Percentiles rank a stretch among this genome's conserved stretches.
Evolutionary conservation across 2,113 vertebrate species (phyloP).

Genomic region (Hemichromis elongatus): DNA sequence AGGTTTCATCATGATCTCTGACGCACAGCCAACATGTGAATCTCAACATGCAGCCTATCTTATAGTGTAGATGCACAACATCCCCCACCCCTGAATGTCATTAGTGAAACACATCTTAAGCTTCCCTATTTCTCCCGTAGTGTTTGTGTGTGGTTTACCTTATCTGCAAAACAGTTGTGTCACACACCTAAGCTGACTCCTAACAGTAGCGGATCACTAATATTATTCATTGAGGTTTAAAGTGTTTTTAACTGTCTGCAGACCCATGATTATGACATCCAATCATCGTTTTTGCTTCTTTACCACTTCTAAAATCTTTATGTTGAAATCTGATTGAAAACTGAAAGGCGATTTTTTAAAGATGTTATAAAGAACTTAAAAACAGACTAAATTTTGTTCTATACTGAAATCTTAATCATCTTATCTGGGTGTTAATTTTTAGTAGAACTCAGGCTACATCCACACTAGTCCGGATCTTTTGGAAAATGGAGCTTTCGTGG

Average conservation of each 20-base stretch:
- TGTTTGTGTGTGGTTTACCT: neutral
- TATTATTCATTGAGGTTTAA: neutral
- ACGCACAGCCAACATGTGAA: conserved; percentile 24
- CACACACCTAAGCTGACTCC: neutral
- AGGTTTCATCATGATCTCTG: conserved; percentile 57
- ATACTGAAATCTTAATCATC: neutral
- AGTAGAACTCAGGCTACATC: too few relatives aligned
- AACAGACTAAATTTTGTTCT: neutral
- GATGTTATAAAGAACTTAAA: neutral
- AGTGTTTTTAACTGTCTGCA: neutral
- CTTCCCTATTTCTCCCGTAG: neutral
- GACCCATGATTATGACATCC: neutral
- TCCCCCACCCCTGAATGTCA: conserved; percentile 22
- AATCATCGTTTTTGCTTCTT: neutral
- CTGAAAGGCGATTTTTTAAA: neutral
- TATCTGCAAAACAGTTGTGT: neutral
- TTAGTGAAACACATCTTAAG: neutral
- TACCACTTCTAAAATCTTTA: neutral
- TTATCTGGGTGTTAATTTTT: neutral
- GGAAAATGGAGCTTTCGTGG: too few relatives aligned
- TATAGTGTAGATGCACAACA: conserved; percentile 21
- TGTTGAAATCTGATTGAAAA: neutral
- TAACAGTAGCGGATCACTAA: neutral
- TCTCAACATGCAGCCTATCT: neutral
- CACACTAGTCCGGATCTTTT: too few relatives aligned